Conservation (phyloP, 2,113 vertebrate genomes). For the Atrichornis clamosus region DNA sequence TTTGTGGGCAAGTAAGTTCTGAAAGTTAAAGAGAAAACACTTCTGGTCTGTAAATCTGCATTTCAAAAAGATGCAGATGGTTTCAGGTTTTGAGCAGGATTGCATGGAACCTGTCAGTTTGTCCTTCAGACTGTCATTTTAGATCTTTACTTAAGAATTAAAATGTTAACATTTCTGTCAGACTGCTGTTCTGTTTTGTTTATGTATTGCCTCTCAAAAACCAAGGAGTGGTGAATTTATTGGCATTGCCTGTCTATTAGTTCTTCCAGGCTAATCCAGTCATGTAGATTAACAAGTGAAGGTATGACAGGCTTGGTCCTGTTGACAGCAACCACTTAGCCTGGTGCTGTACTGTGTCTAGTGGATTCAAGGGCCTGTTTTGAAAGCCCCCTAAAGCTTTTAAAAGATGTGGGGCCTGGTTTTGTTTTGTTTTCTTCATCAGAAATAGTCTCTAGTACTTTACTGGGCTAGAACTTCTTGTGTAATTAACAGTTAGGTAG, state of each 20-base stretch:
- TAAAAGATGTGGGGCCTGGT: accelerated
- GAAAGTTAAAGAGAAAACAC: background rate
- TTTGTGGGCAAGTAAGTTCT: background rate
- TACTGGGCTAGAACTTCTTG: background rate
- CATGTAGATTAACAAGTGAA: background rate
- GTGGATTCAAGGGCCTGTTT: background rate
- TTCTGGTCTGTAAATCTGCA: background rate
- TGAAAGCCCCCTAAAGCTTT: background rate
- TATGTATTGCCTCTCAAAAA: background rate
- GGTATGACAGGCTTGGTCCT: background rate
- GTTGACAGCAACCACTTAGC: background rate
- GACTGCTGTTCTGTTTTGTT: background rate
- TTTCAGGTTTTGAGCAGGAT: background rate
- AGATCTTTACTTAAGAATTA: background rate
- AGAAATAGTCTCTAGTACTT: background rate
- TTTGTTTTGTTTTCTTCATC: background rate
- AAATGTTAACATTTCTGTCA: background rate
- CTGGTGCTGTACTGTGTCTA: background rate
- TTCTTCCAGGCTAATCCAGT: background rate
- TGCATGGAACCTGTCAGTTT: background rate
- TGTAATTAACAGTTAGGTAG: background rate
- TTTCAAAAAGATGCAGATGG: background rate
- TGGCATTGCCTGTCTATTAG: background rate
- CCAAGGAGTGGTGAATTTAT: background rate
- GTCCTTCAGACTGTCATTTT: background rate